Evolutionary conservation across 2,888 invertebrate genomes (phyloP).

Genomic region (Chironomus riparius): DNA sequence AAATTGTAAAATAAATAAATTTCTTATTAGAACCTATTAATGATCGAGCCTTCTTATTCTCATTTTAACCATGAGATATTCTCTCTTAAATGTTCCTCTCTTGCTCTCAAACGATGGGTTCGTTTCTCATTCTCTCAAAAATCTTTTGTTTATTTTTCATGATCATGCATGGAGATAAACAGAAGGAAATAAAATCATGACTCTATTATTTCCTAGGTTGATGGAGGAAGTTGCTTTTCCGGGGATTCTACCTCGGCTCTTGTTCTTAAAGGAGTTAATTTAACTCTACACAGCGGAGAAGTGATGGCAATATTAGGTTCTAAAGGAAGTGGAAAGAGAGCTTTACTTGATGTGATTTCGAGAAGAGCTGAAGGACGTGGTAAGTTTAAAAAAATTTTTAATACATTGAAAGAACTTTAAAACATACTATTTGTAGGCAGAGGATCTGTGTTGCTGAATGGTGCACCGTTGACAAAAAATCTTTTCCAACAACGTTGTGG

Average conservation of each 20-base stretch:
- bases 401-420: background rate
- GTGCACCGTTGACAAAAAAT: conserved; percentile 68
- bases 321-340: conserved; percentile 91
- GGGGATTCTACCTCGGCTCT: conserved; percentile 74
- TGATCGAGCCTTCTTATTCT: too few relatives aligned
- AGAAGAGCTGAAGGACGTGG: conserved; percentile 70
- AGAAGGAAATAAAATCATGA: background rate
- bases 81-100: background rate
- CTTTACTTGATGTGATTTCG: conserved; percentile 85
- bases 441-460: conserved; percentile 84
- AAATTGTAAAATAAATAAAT: too few relatives aligned
- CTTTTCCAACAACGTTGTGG: conserved; percentile 80
- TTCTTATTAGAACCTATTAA: too few relatives aligned
- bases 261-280: conserved; percentile 85
- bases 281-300: conserved; percentile 85
- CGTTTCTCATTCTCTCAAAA: conserved; percentile 24
- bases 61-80: too few relatives aligned
- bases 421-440: conserved; percentile 38
- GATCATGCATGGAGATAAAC: background rate
- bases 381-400: background rate
- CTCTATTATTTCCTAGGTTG: conserved; percentile 49
- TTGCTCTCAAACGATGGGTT: background rate
- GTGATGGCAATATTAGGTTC: conserved; percentile 88
- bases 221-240: conserved; percentile 65
- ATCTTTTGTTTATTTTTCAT: conserved; percentile 22